Evolutionary conservation across 2,113 vertebrate species (phyloP).

Genomic region (Pachycephala philippinensis): DNA sequence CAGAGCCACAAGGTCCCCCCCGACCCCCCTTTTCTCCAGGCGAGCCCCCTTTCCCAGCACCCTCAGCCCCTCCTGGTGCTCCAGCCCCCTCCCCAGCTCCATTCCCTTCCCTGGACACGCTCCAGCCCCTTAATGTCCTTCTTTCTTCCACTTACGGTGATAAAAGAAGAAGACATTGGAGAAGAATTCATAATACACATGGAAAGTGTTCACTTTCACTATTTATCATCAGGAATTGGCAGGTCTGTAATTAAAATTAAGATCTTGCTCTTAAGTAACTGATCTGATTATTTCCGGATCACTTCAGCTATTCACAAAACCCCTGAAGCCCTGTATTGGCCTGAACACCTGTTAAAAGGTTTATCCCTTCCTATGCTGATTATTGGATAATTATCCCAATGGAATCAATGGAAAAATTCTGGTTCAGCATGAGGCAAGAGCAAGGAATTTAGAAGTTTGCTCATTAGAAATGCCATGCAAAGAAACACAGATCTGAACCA

Average conservation of each 20-base stretch:
- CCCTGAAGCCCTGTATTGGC: not conserved
- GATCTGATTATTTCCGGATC: slow-evolving; percentile 21
- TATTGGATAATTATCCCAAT: not conserved
- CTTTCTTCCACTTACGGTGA: not conserved
- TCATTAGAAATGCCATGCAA: not conserved
- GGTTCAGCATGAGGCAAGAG: not conserved
- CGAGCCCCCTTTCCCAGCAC: not conserved
- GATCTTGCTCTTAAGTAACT: not conserved
- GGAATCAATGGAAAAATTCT: not conserved
- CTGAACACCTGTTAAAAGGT: not conserved
- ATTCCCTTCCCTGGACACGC: not conserved
- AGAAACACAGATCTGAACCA: not conserved
- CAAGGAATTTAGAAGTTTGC: not conserved
- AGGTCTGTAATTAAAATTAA: slow-evolving; percentile 4
- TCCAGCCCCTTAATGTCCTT: not conserved
- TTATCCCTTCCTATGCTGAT: not conserved
- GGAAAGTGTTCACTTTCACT: not conserved
- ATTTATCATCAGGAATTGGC: not conserved
- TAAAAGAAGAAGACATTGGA: not conserved
- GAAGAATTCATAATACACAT: not conserved
- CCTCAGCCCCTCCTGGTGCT: not conserved
- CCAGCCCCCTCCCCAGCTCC: not conserved
- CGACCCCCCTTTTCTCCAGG: not conserved
- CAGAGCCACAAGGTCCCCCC: not conserved
- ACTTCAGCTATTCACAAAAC: not conserved